A percentile compares a stretch with the other conserved stretches of the same genome.
Conservation (phyloP, 2,888 invertebrate species). For the Dichetophora obliterata region DNA sequence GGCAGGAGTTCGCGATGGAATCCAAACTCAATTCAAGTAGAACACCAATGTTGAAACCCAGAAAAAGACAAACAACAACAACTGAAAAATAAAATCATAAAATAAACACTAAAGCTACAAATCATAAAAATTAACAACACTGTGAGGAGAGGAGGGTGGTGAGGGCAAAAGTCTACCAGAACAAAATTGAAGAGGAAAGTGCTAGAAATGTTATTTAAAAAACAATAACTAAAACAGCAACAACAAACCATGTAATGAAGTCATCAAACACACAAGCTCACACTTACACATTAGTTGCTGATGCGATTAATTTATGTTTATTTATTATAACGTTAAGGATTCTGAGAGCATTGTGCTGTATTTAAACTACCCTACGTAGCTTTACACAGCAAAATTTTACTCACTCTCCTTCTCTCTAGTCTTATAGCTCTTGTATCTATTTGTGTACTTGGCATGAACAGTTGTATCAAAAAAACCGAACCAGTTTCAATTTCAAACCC, state of each 20-base stretch:
- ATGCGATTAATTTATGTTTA: slow-evolving; percentile 45
- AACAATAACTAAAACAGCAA: slow-evolving; percentile 15
- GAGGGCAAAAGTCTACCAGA: not conserved
- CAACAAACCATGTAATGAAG: slow-evolving; percentile 11
- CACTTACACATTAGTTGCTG: slow-evolving; percentile 38
- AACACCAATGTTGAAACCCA: not conserved
- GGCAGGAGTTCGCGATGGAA: not conserved
- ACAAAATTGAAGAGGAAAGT: not conserved
- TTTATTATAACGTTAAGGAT: no score
- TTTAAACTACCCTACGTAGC: no score
- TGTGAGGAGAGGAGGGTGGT: not conserved
- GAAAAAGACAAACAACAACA: not conserved
- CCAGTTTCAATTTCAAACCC: no score
- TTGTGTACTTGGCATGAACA: no score
- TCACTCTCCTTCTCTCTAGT: no score
- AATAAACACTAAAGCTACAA: not conserved
- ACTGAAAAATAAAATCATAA: not conserved
- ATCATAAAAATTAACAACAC: not conserved
- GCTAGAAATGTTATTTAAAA: not conserved
- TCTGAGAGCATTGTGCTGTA: no score
- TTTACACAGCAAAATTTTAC: no score
- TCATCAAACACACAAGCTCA: not conserved
- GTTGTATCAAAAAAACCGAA: no score
- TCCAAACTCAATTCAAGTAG: not conserved
- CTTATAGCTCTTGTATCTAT: no score